Percentiles rank a stretch among this genome's conserved stretches.
Evolutionary conservation across 2,888 invertebrate species (phyloP).

Genomic region (Drosophila mayaguana): DNA sequence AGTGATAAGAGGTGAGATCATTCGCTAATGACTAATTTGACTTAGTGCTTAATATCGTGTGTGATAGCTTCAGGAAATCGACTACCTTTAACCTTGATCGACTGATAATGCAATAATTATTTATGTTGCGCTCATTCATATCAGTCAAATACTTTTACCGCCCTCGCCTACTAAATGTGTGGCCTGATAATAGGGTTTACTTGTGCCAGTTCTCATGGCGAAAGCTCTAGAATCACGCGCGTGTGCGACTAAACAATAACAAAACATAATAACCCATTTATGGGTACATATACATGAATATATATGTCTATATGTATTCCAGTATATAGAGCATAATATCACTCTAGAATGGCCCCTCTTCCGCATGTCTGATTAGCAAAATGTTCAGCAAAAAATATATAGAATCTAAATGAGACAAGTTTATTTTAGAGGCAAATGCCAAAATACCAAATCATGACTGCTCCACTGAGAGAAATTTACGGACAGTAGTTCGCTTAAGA

Average conservation of each 20-base stretch:
- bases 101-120: conserved; percentile 8
- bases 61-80: not conserved
- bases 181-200: conserved; percentile 31
- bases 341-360: conserved; percentile 20
- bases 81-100: conserved; percentile 10
- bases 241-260: conserved; percentile 17
- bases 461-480: not conserved
- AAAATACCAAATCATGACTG: not conserved
- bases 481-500: not conserved
- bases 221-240: conserved; percentile 27
- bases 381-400: conserved; percentile 20
- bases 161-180: not conserved
- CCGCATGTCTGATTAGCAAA: conserved; percentile 30
- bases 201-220: conserved; percentile 19
- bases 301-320: not conserved
- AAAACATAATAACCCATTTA: conserved; percentile 6
- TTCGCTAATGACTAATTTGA: conserved; percentile 19
- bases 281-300: conserved; percentile 6
- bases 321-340: not conserved
- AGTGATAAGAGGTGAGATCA: conserved; percentile 16
- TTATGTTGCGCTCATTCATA: conserved; percentile 22
- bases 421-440: not conserved
- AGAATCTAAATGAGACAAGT: conserved; percentile 3
- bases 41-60: not conserved
- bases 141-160: not conserved